Percentiles rank a stretch among this genome's conserved stretches.
Conservation (phyloP, 2,888 invertebrate genomes). For the Melinaea marsaeus region DNA sequence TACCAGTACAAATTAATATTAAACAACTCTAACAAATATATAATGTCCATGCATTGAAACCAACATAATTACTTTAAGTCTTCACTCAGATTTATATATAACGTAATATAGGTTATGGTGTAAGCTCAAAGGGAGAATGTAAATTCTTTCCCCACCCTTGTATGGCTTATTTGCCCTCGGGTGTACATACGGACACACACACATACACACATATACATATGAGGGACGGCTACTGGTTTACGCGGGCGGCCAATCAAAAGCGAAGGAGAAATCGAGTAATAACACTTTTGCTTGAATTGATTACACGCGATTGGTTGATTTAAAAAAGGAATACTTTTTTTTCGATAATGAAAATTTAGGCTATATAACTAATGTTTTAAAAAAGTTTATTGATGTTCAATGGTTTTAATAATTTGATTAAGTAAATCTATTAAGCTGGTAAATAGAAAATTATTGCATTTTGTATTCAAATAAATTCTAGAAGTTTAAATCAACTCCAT, state of each 20-base stretch:
- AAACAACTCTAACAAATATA: neutral
- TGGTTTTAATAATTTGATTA: too few species aligned
- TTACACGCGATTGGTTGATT: slow-evolving; percentile 28
- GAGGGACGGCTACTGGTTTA: slow-evolving; percentile 71
- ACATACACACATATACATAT: slow-evolving; percentile 37
- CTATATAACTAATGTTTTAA: neutral
- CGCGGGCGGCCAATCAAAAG: slow-evolving; percentile 68
- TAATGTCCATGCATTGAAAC: neutral
- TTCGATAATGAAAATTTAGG: neutral
- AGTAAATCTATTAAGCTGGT: too few species aligned
- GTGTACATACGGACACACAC: slow-evolving; percentile 39
- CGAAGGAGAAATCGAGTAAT: slow-evolving; percentile 41
- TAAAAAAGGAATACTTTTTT: slow-evolving; percentile 14
- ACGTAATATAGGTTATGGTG: too few species aligned
- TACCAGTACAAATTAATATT: neutral
- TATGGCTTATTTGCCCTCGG: slow-evolving; percentile 21
- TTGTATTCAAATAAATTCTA: neutral
- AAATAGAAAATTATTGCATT: too few species aligned
- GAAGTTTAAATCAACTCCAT: slow-evolving; percentile 26
- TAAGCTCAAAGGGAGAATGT: too few species aligned
- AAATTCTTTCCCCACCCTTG: slow-evolving; percentile 11
- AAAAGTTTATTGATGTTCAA: neutral
- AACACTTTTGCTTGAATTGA: slow-evolving; percentile 24
- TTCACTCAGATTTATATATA: neutral
- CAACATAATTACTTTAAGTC: neutral